These are phyloP conservation scores for Notolabrus celidotus DNA, from an alignment of 2,797 vertebrate genomes.

Conservation along the genomic window DNA sequence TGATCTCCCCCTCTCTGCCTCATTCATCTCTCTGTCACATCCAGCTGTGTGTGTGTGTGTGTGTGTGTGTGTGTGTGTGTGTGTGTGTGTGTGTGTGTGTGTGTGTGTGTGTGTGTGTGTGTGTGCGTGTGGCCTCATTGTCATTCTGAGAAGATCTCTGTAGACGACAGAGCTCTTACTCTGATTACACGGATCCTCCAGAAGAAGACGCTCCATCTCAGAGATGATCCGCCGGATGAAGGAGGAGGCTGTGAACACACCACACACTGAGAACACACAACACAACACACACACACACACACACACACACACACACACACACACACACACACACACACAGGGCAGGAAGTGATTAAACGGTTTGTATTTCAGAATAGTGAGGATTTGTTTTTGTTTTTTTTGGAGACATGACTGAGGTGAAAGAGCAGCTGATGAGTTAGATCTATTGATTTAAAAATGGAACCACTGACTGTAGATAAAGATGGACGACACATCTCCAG, in stretches of 20 bases:
- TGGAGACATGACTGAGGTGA: no score
- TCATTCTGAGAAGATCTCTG: slow-evolving; percentile 70
- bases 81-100: slow-evolving; percentile 48
- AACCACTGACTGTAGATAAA: no score
- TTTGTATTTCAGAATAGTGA: no score
- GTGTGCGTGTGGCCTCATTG: slow-evolving; percentile 71
- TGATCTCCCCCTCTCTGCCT: slow-evolving; percentile 61
- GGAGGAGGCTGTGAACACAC: background rate
- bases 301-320: no score
- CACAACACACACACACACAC: background rate
- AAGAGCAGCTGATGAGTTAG: no score
- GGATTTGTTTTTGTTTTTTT: no score
- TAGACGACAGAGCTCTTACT: slow-evolving; percentile 61
- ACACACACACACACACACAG: background rate
- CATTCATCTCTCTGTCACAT: slow-evolving; percentile 71
- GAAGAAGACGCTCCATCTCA: slow-evolving; percentile 24
- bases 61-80: no score
- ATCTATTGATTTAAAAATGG: no score
- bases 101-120: slow-evolving; percentile 61
- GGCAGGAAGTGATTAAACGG: no score
- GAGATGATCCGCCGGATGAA: slow-evolving; percentile 42
- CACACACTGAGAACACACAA: no score
- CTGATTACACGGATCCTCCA: slow-evolving; percentile 66
- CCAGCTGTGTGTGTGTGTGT: slow-evolving; percentile 69
- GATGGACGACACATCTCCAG: no score